Conservation (phyloP, 2,888 invertebrate genomes). For the Drosophila demipolita region DNA sequence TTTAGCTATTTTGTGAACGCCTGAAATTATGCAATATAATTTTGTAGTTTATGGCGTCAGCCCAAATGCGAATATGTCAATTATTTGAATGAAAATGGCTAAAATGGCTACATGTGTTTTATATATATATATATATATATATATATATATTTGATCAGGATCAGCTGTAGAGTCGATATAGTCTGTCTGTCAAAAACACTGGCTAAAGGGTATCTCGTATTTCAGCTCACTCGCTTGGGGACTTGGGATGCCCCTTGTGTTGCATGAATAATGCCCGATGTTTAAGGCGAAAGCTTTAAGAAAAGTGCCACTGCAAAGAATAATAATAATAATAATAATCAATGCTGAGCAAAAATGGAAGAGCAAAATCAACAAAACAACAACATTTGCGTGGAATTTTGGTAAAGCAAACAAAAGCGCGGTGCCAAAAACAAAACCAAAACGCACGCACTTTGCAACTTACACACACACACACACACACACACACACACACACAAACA, state of each 20-base stretch:
- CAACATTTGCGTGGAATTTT: constrained; percentile 52
- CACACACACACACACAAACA: constrained; percentile 2
- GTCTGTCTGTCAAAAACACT: not conserved
- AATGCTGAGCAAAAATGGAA: constrained; percentile 12
- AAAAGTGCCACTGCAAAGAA: constrained; percentile 34
- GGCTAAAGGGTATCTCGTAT: not conserved
- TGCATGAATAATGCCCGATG: constrained; percentile 37
- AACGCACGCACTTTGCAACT: constrained; percentile 23
- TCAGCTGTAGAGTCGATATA: not conserved
- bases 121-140: not conserved
- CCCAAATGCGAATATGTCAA: not conserved
- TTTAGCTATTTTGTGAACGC: not conserved
- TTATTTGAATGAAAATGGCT: not conserved
- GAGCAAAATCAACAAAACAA: constrained; percentile 60
- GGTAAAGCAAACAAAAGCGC: constrained; percentile 44
- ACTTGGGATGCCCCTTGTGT: constrained; percentile 1
- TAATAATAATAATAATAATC: constrained; percentile 17
- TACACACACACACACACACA: constrained; percentile 8
- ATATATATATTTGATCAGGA: not conserved
- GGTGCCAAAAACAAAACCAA: constrained; percentile 28
- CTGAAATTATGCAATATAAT: constrained; percentile 5
- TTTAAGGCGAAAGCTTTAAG: constrained; percentile 12
- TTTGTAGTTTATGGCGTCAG: not conserved
- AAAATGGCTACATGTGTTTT: not conserved
- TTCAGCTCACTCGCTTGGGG: not conserved